These are phyloP conservation scores for Eubasilissa splendida DNA, from an alignment of 2,888 invertebrate species.

Conservation along the genomic window DNA sequence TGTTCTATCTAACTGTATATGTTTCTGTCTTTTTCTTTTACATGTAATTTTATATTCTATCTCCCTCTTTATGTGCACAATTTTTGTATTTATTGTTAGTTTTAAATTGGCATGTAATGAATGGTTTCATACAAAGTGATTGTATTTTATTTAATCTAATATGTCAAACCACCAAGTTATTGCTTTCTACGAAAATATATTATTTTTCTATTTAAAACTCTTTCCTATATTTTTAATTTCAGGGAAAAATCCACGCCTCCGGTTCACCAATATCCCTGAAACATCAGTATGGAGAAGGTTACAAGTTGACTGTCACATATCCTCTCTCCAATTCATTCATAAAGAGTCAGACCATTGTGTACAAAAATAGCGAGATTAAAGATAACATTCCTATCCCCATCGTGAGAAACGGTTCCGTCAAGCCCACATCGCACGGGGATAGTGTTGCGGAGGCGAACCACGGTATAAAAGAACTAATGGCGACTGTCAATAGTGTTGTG, in stretches of 20 bases:
- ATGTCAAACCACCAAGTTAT: no score
- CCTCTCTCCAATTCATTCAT: constrained; percentile 58
- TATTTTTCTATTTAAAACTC: background rate
- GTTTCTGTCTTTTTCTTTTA: no score
- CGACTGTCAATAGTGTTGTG: constrained; percentile 66
- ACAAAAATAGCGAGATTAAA: constrained; percentile 9
- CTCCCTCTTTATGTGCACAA: no score
- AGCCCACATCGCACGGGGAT: constrained; percentile 23
- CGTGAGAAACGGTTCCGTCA: background rate
- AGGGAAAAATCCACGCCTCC: constrained; percentile 74
- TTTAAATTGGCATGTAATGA: no score
- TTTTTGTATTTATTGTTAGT: no score
- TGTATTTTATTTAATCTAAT: no score
- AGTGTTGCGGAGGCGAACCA: constrained; percentile 62
- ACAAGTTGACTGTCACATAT: constrained; percentile 70
- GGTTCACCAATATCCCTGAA: constrained; percentile 74
- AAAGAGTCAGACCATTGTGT: constrained; percentile 15
- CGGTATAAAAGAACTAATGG: constrained; percentile 66
- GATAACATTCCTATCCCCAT: background rate
- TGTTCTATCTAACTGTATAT: no score
- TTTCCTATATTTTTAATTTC: constrained; percentile 30
- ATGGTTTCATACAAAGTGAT: no score
- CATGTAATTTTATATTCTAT: no score
- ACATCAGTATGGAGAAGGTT: constrained; percentile 72
- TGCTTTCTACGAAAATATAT: no score